Evolutionary conservation across 1,140 invertebrate genomes (phyloP), one percentile per base, ranked within the genome.

Genomic region (Bombus fervidus): DNA sequence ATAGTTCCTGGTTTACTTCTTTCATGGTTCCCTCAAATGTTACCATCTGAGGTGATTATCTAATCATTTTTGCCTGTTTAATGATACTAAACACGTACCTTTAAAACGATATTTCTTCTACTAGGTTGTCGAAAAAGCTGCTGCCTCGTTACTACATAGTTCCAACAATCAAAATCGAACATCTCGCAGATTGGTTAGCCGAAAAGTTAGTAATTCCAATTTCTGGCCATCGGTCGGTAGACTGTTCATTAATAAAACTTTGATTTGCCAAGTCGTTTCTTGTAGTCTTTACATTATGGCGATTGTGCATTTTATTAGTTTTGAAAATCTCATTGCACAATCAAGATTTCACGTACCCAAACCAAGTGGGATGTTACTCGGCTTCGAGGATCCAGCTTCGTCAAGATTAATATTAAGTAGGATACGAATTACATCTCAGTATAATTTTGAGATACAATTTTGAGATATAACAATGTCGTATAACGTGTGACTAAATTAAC

Each of bases 251-350:
- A 97, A 97, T 83, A 96, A 95, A 89, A 95, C 96, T 85, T 91
- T 97, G 0, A 94, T 97, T 75, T 94, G 95, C 53, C 97, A 97
- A 87, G 94, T 96, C 64, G 53, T 96, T 4, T 95, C 96, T 18
- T 93, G 95, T 15, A 94, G 96, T 69, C 96, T 97, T 80, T 95
- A 96, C 86, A 93, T 96, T 82, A 96, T 95, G 80, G 96, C 95
- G 3, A 72, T 96, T 15, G 83, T 96, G 3, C 97, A 97, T 92
- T 97, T 96, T 80, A 87, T 93, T 3, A 87, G 93, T 15, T 95
- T 96, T 78, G 96, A 97, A 92, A 95, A 96, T 85, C 93, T 95
- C 37, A 96, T 96, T 86, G 92, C 96, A 80, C 96, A 97, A 90
- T 95, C 96, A 2, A 95, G 95, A 86, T 96, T 96, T 94, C 96